phyloP scores from a whole-genome alignment of 1,140 invertebrate genomes.

The Anastatus disparis region DNA sequence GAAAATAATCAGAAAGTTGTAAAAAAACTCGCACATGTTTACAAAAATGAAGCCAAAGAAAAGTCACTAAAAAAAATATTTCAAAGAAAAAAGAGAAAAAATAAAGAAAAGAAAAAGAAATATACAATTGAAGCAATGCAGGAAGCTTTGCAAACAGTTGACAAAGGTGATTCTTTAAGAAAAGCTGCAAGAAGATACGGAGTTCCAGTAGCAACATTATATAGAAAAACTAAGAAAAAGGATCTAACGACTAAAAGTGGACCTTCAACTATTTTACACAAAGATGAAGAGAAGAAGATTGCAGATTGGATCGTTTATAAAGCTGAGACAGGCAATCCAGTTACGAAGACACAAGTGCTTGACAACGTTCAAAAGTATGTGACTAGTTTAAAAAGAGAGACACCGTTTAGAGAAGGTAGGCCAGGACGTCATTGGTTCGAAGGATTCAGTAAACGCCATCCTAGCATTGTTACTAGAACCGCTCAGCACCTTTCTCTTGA shows the following conservation, averaged over 20 bases:
- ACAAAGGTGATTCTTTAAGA: not conserved
- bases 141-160: not conserved
- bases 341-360: constrained; percentile 42
- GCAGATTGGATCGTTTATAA: constrained; percentile 52
- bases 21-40: too few relatives aligned
- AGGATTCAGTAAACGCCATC: constrained; percentile 34
- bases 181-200: not conserved
- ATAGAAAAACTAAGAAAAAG: not conserved
- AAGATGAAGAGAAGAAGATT: constrained; percentile 51
- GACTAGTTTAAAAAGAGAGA: constrained; percentile 24
- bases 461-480: constrained; percentile 19
- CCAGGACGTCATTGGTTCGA: constrained; percentile 41
- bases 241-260: constrained; percentile 43
- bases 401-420: constrained; percentile 35
- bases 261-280: constrained; percentile 44
- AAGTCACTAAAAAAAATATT: too few relatives aligned
- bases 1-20: too few relatives aligned
- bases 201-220: not conserved
- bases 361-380: constrained; percentile 35
- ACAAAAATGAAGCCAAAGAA: too few relatives aligned
- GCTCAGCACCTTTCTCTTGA: constrained; percentile 28
- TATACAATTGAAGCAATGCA: constrained; percentile 10
- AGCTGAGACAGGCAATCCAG: constrained; percentile 42
- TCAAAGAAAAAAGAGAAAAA: too few relatives aligned
- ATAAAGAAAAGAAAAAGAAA: constrained; percentile 14